Evolutionary conservation across 2,888 invertebrate genomes (phyloP), one percentile per base, ranked within the genome.

Genomic region (Drosophila formosana): DNA sequence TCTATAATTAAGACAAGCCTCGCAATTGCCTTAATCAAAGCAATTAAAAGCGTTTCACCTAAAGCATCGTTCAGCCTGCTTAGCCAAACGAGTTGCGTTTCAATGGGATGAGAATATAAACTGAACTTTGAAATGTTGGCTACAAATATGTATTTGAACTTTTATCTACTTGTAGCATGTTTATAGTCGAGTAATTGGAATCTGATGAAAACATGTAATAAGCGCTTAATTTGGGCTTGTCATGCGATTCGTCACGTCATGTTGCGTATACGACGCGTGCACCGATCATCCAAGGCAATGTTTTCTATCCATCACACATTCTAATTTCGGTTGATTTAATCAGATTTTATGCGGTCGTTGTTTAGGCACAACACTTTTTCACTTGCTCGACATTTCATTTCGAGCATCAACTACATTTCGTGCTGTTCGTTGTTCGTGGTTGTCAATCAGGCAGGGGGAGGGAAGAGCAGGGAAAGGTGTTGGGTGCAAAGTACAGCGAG

Each of bases 11-110:
- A 72, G 46, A 18, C 61, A 41, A n/a, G 25, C 45, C 26, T 55
- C 61, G 50, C 75, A 65, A 55, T 72, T 81, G 67, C 52, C 51
- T 52, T 56, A 69, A 73, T 73, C 41, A 47, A 58, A 55, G 64
- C 77, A 77, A 82, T 82, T 74, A 66, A 68, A 58, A 55, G 25
- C 56, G 69, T 80, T 78, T 65, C 55, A 69, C 67, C 66, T 30
- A 37, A 57, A 18, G 39, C 39, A 41, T 39, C 34, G 13, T 37
- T 51, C 25, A 51, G 1, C 25, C 9, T 4, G 9, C n/a, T n/a
- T n/a, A n/a, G n/a, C n/a, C n/a, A n/a, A n/a, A n/a, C n/a, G n/a
- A n/a, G 43, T 18, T 43, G 18, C 18, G 18, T 18, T 30, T 37
- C 13, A 41, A 41, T 41, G 13, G 18, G 18, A 13, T 41, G 39